Base-by-base conservation (phyloP, 92 coral and sea anemone genomes). In the Porites lobata region DNA sequence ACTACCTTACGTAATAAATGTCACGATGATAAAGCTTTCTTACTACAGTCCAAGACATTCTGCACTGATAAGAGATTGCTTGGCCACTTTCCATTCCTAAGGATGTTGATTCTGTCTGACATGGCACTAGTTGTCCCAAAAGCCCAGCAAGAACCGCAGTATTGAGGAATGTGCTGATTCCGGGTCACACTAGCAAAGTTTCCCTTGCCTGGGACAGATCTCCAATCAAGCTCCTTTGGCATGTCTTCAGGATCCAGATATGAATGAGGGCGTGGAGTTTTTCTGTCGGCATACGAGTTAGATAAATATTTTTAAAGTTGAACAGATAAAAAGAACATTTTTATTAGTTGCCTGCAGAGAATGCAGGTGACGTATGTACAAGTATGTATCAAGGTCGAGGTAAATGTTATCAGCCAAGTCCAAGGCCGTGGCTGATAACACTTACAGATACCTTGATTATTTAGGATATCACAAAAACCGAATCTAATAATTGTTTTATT, bases 131-230 rank as follows among this genome's bases (percentile, higher is more conserved):
- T 98, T 8, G 98, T 98, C 6, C 99, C 99, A 81, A 87, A 88
- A 15, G 99, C 99, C 99, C 98, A 98, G 68, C 99, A 98, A 1
- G 99, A 98, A 61, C 99, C 99, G 79, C 99, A 98, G 68, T 98
- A 98, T 83, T 91, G 99, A 82, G 99, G 99, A 58, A 97, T 92
- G 77, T 98, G 99, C 70, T 98, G 99, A 81, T 98, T 98, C 19
- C 99, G 96, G 17, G 98, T 92, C 47, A 92, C 95, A 79, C 99
- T 96, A 19, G 94, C 99, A 94, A 72, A 95, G 96, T 95, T 96
- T 15, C 80, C 80, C 43, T 84, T 87, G 9, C 93, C 96, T 82
- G 90, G 86, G 7, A 91, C 82, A 79, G 93, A 81, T 68, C 98
- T 91, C 99, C 99, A 98, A 87, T 98, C 99, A 84, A 77, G 90